phyloP scores from a whole-genome alignment of 2,113 vertebrate species.

The Coptodon rendalli region DNA sequence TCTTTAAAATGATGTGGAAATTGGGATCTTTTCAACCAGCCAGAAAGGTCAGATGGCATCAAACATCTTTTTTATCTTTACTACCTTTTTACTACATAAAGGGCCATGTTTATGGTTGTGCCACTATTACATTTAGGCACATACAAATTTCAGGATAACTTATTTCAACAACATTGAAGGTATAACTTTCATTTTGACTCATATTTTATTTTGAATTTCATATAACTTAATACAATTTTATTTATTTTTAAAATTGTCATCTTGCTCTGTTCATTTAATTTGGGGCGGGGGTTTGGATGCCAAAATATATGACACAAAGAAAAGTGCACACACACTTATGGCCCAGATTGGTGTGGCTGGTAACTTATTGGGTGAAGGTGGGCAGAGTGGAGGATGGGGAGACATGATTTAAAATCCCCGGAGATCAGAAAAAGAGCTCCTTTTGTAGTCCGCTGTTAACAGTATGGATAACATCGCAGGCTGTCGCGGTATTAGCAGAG shows the following conservation, averaged over 20 bases:
- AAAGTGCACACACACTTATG: too few species aligned
- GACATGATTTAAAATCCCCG: too few species aligned
- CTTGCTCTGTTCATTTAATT: background rate
- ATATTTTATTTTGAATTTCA: background rate
- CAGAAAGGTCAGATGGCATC: background rate
- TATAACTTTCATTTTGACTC: background rate
- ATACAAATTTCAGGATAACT: background rate
- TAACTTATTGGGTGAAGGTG: too few species aligned
- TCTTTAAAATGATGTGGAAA: background rate
- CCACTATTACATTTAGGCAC: background rate
- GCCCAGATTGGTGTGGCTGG: too few species aligned
- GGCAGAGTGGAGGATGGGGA: too few species aligned
- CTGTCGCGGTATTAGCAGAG: background rate
- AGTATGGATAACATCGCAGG: background rate
- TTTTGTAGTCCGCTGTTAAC: background rate
- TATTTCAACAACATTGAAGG: background rate
- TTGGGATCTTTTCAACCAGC: background rate
- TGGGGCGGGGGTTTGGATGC: background rate
- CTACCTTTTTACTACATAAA: background rate
- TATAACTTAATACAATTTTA: background rate
- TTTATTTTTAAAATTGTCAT: background rate
- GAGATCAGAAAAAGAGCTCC: background rate
- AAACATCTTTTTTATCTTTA: background rate
- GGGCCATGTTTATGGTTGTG: background rate
- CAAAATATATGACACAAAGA: too few species aligned